These are phyloP conservation scores for Amblyopsis hoosieri DNA, from an alignment of 2,797 vertebrate genomes.

Conservation along the genomic window DNA sequence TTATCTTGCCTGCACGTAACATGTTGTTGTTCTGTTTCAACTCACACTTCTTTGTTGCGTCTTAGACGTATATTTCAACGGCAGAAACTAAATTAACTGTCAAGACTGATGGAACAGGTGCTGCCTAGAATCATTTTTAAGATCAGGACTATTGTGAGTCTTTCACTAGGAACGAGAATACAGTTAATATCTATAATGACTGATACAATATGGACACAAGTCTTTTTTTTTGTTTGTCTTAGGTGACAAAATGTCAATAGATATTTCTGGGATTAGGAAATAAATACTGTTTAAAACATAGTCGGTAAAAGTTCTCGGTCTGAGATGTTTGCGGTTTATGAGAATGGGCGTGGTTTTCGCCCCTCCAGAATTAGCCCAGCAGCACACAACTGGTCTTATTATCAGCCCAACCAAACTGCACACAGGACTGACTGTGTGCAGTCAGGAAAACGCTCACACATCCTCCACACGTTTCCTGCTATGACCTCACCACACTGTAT, in stretches of 20 bases:
- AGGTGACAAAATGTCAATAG: background rate
- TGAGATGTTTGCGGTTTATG: constrained; percentile 19
- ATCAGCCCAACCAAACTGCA: constrained; percentile 50
- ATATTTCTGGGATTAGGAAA: constrained; percentile 3
- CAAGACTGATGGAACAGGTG: constrained; percentile 47
- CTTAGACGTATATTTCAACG: constrained; percentile 48
- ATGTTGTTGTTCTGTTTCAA: constrained; percentile 32
- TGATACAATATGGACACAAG: background rate
- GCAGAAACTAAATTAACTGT: constrained; percentile 62
- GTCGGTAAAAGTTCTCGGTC: constrained; percentile 7
- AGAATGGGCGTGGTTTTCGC: constrained; percentile 44
- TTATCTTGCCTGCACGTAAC: constrained; percentile 52
- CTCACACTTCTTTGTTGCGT: constrained; percentile 30
- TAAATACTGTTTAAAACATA: constrained; percentile 7
- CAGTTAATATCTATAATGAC: background rate
- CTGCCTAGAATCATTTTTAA: constrained; percentile 42
- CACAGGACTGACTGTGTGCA: constrained; percentile 47
- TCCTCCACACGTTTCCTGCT: constrained; percentile 44
- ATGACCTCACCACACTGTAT: constrained; percentile 60
- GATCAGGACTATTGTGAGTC: constrained; percentile 6
- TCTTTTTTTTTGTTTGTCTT: constrained; percentile 8
- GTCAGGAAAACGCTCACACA: constrained; percentile 48
- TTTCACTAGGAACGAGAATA: background rate
- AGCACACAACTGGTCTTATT: constrained; percentile 15
- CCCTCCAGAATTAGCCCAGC: constrained; percentile 49